These are phyloP conservation scores for Nibea albiflora DNA, from an alignment of 2,113 vertebrate species.

Conservation along the genomic window DNA sequence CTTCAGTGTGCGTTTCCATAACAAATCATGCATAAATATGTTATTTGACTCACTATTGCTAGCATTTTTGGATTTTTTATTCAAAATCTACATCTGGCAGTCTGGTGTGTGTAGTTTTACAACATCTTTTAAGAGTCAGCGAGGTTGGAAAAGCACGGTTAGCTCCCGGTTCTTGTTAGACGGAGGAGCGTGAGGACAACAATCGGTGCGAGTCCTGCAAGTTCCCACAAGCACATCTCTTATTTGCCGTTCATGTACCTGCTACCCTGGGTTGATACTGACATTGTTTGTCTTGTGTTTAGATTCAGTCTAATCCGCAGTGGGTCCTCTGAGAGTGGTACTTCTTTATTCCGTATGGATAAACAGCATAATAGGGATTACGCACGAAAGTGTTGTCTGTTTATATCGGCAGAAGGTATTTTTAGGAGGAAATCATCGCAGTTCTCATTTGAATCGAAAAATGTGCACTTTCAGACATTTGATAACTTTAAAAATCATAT, in stretches of 20 bases:
- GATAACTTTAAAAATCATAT: conserved; percentile 13
- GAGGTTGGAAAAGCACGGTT: neutral
- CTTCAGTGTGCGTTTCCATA: conserved; percentile 20
- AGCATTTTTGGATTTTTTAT: neutral
- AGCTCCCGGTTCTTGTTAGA: neutral
- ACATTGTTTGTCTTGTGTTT: conserved; percentile 16
- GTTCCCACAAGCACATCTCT: conserved; percentile 43
- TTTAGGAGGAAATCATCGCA: neutral
- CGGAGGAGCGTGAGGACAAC: neutral
- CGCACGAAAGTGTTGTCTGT: conserved; percentile 47
- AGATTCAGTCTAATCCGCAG: conserved; percentile 3
- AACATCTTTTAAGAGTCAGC: neutral
- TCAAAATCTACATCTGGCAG: neutral
- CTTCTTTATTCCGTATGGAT: conserved; percentile 50
- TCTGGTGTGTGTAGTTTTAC: conserved; percentile 1
- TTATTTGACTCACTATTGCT: neutral
- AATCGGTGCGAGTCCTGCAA: conserved; percentile 43
- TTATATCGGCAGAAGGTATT: neutral
- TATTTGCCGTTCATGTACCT: neutral
- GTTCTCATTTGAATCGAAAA: neutral
- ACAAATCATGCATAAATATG: conserved; percentile 9
- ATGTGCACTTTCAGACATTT: neutral
- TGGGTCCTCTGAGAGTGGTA: conserved; percentile 17
- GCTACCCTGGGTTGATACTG: neutral
- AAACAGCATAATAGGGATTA: conserved; percentile 60